Conservation (phyloP, 92 coral and sea anemone genomes). For the Siderastrea radians region DNA sequence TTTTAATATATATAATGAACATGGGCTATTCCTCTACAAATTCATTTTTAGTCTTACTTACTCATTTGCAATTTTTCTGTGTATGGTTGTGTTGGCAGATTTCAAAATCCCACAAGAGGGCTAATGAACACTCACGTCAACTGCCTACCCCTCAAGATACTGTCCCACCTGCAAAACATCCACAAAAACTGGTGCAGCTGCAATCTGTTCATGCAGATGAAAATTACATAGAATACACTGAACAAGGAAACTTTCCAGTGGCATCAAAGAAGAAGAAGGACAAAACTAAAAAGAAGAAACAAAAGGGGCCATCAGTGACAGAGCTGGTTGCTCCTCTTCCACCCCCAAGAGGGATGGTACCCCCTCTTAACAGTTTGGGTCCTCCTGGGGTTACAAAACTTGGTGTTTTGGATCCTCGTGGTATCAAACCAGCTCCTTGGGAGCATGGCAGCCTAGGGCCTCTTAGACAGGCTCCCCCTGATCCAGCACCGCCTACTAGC, state of each 20-base stretch:
- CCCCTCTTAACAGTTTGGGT: slow-evolving; percentile 69
- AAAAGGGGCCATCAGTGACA: slow-evolving; percentile 38
- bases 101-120: slow-evolving; percentile 4
- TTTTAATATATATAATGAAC: neutral
- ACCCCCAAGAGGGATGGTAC: slow-evolving; percentile 79
- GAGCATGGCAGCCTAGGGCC: slow-evolving; percentile 80
- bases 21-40: neutral
- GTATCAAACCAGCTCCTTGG: slow-evolving; percentile 82
- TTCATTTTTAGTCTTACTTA: neutral
- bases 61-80: neutral
- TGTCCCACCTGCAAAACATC: slow-evolving; percentile 2
- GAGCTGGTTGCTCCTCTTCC: slow-evolving; percentile 58
- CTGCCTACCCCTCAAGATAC: neutral
- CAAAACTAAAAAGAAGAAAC: slow-evolving; percentile 74
- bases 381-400: slow-evolving; percentile 72
- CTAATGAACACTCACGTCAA: neutral
- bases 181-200: neutral
- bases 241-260: slow-evolving; percentile 7
- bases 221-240: neutral
- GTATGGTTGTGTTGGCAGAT: slow-evolving; percentile 3
- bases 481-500: slow-evolving; percentile 36
- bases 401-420: slow-evolving; percentile 70
- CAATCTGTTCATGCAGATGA: slow-evolving; percentile 1
- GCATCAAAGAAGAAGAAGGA: slow-evolving; percentile 25
- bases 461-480: slow-evolving; percentile 75